phyloP scores from a whole-genome alignment of 2,797 vertebrate genomes.

The Cyprinodon diabolis region DNA sequence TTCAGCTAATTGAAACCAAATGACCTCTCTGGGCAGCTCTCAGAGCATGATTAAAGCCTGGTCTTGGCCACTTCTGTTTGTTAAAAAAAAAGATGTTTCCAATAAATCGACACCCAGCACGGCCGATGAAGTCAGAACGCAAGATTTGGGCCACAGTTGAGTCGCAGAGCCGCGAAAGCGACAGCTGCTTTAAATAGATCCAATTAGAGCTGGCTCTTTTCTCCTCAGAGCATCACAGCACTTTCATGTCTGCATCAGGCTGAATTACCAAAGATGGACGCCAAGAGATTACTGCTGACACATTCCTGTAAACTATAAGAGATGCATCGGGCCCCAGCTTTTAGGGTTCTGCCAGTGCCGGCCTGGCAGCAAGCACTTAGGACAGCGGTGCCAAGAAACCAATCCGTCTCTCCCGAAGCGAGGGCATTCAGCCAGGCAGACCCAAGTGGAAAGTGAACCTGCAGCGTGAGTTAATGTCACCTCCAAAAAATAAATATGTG shows the following conservation, averaged over 20 bases:
- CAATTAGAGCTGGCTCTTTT: slow-evolving; percentile 69
- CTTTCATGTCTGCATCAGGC: slow-evolving; percentile 74
- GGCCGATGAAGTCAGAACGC: slow-evolving; percentile 82
- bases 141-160: slow-evolving; percentile 75
- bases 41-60: slow-evolving; percentile 72
- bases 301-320: slow-evolving; percentile 82
- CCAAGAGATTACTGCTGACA: slow-evolving; percentile 82
- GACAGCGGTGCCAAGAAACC: slow-evolving; percentile 67
- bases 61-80: slow-evolving; percentile 79
- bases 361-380: slow-evolving; percentile 62
- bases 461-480: slow-evolving; percentile 20
- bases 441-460: slow-evolving; percentile 62
- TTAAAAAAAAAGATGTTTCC: slow-evolving; percentile 73
- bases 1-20: slow-evolving; percentile 88
- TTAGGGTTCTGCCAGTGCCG: slow-evolving; percentile 59
- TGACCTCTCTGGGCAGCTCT: slow-evolving; percentile 81
- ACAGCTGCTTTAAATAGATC: slow-evolving; percentile 86
- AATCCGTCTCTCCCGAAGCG: slow-evolving; percentile 61
- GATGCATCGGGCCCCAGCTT: slow-evolving; percentile 64
- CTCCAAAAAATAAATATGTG: slow-evolving; percentile 49
- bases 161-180: slow-evolving; percentile 74
- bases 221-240: slow-evolving; percentile 71
- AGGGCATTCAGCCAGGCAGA: slow-evolving; percentile 56
- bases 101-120: slow-evolving; percentile 80
- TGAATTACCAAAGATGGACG: slow-evolving; percentile 77